Conservation (phyloP, 1,140 invertebrate species). For the Scaptomyza graminum region DNA sequence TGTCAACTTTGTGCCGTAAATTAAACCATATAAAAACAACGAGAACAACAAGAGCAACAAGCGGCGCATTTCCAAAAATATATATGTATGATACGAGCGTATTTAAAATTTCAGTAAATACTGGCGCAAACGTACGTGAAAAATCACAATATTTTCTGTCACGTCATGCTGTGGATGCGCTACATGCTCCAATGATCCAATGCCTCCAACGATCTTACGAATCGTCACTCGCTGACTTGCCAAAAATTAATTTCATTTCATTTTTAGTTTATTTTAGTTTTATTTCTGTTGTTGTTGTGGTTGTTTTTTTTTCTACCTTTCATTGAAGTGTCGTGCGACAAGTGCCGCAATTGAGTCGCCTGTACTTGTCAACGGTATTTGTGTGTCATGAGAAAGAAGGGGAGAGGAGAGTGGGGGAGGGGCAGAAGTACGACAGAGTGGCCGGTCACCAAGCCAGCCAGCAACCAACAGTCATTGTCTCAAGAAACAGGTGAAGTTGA, state of each 20-base stretch:
- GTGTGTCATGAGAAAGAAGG: not conserved
- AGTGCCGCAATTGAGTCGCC: constrained; percentile 78
- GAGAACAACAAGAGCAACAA: constrained; percentile 7
- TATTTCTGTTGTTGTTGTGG: not conserved
- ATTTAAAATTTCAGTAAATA: constrained; percentile 54
- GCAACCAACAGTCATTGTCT: constrained; percentile 62
- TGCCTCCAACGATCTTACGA: constrained; percentile 50
- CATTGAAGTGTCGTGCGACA: constrained; percentile 73
- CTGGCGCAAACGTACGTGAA: constrained; percentile 50
- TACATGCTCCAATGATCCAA: constrained; percentile 49
- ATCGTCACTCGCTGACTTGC: constrained; percentile 37
- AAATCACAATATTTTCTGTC: constrained; percentile 70
- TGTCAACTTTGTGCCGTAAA: constrained; percentile 70
- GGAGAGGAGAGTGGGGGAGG: not conserved
- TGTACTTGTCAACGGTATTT: constrained; percentile 61
- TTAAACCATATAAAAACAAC: constrained; percentile 66
- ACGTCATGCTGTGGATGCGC: constrained; percentile 63
- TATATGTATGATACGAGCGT: not conserved
- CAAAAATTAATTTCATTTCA: constrained; percentile 50
- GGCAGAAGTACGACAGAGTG: constrained; percentile 17
- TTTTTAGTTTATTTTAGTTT: constrained; percentile 25
- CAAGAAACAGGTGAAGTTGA: constrained; percentile 68
- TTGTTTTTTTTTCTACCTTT: constrained; percentile 11
- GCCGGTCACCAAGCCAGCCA: constrained; percentile 62
- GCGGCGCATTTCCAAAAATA: constrained; percentile 44